These are phyloP conservation scores for Drosophila auraria DNA, from an alignment of 1,140 invertebrate species.

Conservation along the genomic window DNA sequence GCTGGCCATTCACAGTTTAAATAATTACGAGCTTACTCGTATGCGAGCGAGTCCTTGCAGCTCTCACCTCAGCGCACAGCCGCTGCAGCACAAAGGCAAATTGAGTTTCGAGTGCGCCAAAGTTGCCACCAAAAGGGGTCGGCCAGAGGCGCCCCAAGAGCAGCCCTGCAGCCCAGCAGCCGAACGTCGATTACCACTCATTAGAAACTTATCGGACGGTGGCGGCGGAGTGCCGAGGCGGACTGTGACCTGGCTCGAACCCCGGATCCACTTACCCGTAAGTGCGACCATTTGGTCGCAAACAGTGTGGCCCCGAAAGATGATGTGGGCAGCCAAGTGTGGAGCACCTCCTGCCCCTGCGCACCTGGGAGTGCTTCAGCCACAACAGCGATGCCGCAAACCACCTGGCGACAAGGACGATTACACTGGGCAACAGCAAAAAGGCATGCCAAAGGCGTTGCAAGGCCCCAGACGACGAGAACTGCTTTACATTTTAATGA, in stretches of 20 bases:
- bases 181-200: conserved; percentile 60
- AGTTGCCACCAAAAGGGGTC: conserved; percentile 45
- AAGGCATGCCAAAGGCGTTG: neutral
- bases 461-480: neutral
- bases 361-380: neutral
- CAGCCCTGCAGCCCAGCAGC: conserved; percentile 1
- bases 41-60: conserved; percentile 36
- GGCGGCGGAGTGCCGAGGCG: conserved; percentile 18
- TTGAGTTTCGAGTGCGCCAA: conserved; percentile 51
- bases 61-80: conserved; percentile 38
- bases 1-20: conserved; percentile 41
- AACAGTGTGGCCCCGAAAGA: conserved; percentile 46
- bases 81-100: conserved; percentile 38
- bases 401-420: conserved; percentile 20
- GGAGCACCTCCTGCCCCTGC: neutral
- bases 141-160: neutral
- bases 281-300: conserved; percentile 51
- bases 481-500: neutral
- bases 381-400: neutral
- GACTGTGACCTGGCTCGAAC: conserved; percentile 21
- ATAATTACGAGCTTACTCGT: conserved; percentile 42
- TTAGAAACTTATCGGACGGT: conserved; percentile 59
- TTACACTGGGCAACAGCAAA: conserved; percentile 19
- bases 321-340: conserved; percentile 67
- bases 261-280: conserved; percentile 34